Percentiles rank a stretch among this genome's conserved stretches.
Conservation (phyloP, 2,113 vertebrate genomes). For the Todiramphus saurophagus region DNA sequence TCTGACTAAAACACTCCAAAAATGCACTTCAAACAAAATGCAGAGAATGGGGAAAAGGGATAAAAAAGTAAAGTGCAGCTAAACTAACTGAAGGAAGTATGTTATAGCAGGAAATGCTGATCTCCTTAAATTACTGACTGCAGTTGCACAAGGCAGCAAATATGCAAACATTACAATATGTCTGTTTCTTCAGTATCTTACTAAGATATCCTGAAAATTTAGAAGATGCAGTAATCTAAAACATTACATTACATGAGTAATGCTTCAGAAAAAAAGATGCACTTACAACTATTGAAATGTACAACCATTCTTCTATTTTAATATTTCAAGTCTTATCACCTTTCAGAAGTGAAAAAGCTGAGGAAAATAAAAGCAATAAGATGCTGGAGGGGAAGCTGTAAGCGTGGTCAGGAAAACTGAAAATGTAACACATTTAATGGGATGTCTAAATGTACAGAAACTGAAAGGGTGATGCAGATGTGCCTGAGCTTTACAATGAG, state of each 20-base stretch:
- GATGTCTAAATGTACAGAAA: neutral
- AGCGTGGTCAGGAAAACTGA: neutral
- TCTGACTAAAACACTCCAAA: neutral
- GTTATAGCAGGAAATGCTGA: neutral
- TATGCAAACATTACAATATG: neutral
- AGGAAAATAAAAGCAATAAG: neutral
- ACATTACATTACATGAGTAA: neutral
- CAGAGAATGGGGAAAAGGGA: neutral
- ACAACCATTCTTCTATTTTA: neutral
- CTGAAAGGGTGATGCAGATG: neutral
- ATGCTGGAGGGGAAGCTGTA: neutral
- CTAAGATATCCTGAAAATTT: neutral
- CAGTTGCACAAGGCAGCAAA: neutral
- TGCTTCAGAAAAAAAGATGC: neutral
- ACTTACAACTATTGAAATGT: neutral
- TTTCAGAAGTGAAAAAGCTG: neutral
- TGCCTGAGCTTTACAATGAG: neutral
- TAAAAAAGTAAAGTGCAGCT: neutral
- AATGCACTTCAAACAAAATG: neutral
- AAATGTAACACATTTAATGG: neutral
- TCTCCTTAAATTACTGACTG: neutral
- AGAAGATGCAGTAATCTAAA: neutral
- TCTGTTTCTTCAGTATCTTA: neutral
- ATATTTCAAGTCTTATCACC: neutral
- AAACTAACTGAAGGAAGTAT: neutral